Evolutionary conservation across 2,113 vertebrate species (phyloP), one percentile per base, ranked within the genome.

Genomic region (Psittacara wagleri): DNA sequence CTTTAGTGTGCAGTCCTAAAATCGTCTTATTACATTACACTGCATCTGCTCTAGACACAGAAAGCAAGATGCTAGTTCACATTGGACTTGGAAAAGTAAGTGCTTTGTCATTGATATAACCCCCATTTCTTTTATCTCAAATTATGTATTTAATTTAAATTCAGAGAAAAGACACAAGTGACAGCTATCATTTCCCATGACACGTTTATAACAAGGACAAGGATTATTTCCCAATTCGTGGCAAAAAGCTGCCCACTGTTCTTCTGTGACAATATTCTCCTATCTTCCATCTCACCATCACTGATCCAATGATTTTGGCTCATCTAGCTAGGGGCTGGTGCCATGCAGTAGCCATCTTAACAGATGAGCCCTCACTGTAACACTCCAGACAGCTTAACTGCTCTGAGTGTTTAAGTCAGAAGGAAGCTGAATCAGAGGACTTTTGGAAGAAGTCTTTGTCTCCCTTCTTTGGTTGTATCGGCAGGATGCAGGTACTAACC

Each of bases 341-440:
- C 4, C 13, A 9, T 3, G 22, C 2, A 9, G 17, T 2, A 43
- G 5, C 23, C 37, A 3, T 22, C 35, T 13, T 10, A 66, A 31
- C 1, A 2, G 17, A 25, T 1, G 2, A 77, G 9, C 18, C 6
- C 18, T 66, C 3, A 0, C 25, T 70, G 11, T 35, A 64, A 15
- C 52, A 31, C 11, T 33, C 20, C 35, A 61, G 29, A 28, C 20
- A 75, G 13, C 17, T 55, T 43, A 51, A n/a, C 39, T 19, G 9
- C 25, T 46, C n/a, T 23, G 18, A 61, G 8, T 17, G 27, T 68
- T 90, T 73, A 77, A 76, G 25, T 80, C 3, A 33, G 54, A 87
- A 37, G 24, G 13, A 81, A 62, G 17, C 12, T 44, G 13, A 67
- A 24, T 46, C 41, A 67, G 55, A 46, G 3, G 4, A 2, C 28